These are phyloP conservation scores for Lepidurus apus DNA, from an alignment of 1,140 invertebrate genomes.

Conservation along the genomic window DNA sequence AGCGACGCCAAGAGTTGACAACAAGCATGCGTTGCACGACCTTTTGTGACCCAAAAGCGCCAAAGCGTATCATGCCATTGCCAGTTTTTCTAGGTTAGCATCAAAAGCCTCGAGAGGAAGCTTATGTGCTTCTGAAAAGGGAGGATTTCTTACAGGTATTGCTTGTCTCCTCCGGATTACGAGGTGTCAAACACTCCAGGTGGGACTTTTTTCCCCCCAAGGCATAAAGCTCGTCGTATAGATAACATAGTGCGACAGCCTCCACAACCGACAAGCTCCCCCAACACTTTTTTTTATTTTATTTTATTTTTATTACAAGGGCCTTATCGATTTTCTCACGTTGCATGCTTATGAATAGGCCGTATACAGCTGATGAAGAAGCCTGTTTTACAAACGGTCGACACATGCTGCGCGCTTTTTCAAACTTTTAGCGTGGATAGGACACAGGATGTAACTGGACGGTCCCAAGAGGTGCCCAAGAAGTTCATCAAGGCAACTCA, in stretches of 20 bases:
- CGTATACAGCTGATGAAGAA: too few relatives aligned
- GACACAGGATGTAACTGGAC: conserved; percentile 1
- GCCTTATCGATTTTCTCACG: too few relatives aligned
- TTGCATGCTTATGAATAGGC: too few relatives aligned
- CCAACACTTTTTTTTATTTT: too few relatives aligned
- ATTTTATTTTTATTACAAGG: too few relatives aligned
- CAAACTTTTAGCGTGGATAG: not conserved
- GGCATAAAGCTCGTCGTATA: not conserved
- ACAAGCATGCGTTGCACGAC: not conserved
- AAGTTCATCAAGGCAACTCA: conserved; percentile 3
- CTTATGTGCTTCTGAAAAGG: not conserved
- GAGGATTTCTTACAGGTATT: not conserved
- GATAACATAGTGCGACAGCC: too few relatives aligned
- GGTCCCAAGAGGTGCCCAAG: not conserved
- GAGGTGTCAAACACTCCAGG: conserved; percentile 17
- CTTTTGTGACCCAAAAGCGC: not conserved
- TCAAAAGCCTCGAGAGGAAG: not conserved
- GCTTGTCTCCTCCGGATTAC: not conserved
- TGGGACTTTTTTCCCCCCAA: not conserved
- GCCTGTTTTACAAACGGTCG: not conserved
- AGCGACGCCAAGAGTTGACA: not conserved
- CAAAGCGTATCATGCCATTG: not conserved
- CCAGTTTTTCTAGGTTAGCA: not conserved
- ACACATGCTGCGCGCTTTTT: not conserved
- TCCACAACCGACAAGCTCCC: too few relatives aligned